A percentile compares a stretch with the other conserved stretches of the same genome.
Evolutionary conservation across 53 echinoderm and acorn worm genomes (phyloP).

Genomic region (Crossaster papposus): DNA sequence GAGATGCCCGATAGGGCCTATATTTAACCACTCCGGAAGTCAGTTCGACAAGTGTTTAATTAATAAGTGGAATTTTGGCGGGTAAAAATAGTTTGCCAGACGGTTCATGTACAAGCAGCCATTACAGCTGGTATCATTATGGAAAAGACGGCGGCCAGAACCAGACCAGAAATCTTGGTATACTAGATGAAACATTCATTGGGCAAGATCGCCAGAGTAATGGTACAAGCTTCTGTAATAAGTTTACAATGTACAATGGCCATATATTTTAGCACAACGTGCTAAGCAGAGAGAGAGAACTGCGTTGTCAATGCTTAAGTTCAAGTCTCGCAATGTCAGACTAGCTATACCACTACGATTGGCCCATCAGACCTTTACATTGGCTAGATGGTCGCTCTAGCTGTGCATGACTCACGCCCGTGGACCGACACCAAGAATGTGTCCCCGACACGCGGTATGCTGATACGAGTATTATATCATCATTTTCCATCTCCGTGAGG

Average conservation of each 20-base stretch:
- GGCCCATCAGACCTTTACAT: not conserved
- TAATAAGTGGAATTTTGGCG: constrained; percentile 1
- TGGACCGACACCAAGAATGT: constrained; percentile 46
- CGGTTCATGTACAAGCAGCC: not conserved
- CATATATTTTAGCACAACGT: too few relatives aligned
- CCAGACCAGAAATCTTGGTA: not conserved
- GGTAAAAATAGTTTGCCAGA: not conserved
- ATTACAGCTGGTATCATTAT: not conserved
- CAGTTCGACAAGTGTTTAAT: constrained; percentile 19
- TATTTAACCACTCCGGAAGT: too few relatives aligned
- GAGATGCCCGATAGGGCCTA: too few relatives aligned
- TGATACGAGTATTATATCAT: constrained; percentile 18
- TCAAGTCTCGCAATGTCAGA: not conserved
- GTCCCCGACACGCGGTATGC: constrained; percentile 25
- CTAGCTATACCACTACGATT: not conserved
- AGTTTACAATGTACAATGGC: too few relatives aligned
- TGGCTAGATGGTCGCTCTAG: not conserved
- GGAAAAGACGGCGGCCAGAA: not conserved
- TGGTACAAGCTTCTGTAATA: not conserved
- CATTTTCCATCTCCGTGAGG: not conserved
- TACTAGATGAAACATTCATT: not conserved
- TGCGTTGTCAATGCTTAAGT: not conserved
- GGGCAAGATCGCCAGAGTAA: not conserved
- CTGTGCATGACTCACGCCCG: constrained; percentile 44
- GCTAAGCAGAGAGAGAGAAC: too few relatives aligned